Percentiles rank a stretch among this genome's conserved stretches.
Evolutionary conservation across 2,797 vertebrate genomes (phyloP).

Genomic region (Myotis planiceps): DNA sequence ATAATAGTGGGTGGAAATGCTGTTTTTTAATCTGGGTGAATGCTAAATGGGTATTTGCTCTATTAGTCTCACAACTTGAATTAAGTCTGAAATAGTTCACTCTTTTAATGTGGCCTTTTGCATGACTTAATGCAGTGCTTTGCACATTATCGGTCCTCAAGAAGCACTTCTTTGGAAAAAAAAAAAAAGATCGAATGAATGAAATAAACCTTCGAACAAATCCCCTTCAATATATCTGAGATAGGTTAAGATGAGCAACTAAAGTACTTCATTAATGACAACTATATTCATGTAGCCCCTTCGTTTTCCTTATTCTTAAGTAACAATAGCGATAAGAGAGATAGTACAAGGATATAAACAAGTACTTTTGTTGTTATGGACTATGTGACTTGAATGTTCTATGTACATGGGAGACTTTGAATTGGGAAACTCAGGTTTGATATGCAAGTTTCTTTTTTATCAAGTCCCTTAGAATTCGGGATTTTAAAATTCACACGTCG

Average conservation of each 20-base stretch:
- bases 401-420: neutral
- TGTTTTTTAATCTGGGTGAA: neutral
- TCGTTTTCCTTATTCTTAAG: neutral
- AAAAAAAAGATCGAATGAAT: neutral
- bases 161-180: neutral
- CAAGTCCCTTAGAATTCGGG: neutral
- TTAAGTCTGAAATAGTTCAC: constrained; percentile 17
- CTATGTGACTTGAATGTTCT: neutral
- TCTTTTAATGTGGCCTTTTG: neutral
- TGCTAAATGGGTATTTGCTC: neutral
- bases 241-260: neutral
- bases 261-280: neutral
- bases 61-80: neutral
- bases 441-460: neutral
- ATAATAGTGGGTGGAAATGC: neutral
- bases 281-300: neutral
- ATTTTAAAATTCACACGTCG: neutral
- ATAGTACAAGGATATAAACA: neutral
- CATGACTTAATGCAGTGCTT: neutral
- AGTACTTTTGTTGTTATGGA: neutral
- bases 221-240: neutral
- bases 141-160: neutral
- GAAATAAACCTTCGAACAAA: neutral
- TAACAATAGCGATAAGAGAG: neutral
- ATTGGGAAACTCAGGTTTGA: neutral